Conservation (phyloP, 2,888 invertebrate genomes). For the Eugnorisma glareosa region DNA sequence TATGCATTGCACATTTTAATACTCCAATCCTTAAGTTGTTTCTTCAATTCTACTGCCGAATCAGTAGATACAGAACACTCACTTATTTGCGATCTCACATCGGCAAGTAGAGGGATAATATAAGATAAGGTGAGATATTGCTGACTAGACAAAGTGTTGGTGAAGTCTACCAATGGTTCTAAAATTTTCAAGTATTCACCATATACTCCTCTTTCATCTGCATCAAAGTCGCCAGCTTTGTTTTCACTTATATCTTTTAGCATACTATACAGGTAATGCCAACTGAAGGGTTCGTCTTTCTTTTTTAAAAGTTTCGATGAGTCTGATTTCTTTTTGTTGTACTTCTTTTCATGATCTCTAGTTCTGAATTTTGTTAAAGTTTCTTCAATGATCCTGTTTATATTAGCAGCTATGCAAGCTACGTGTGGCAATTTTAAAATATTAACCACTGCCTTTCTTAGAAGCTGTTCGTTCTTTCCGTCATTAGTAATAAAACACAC, state of each 20-base stretch:
- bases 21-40: not conserved
- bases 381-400: not conserved
- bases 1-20: not conserved
- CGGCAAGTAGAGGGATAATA: not conserved
- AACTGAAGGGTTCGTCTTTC: constrained; percentile 5
- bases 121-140: constrained; percentile 7
- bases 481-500: constrained; percentile 7
- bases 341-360: not conserved
- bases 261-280: constrained; percentile 16
- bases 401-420: not conserved
- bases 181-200: constrained; percentile 4
- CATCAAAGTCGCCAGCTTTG: not conserved
- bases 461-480: not conserved
- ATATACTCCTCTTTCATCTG: not conserved
- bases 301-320: not conserved
- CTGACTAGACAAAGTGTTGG: not conserved
- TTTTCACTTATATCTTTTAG: not conserved
- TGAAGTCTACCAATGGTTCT: constrained; percentile 17
- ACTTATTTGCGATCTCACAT: not conserved
- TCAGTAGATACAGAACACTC: not conserved
- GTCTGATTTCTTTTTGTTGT: not conserved
- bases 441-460: not conserved
- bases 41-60: not conserved
- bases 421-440: not conserved
- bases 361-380: not conserved